Base-by-base conservation (phyloP, 2,888 invertebrate genomes). In the Melanotus villosus region DNA sequence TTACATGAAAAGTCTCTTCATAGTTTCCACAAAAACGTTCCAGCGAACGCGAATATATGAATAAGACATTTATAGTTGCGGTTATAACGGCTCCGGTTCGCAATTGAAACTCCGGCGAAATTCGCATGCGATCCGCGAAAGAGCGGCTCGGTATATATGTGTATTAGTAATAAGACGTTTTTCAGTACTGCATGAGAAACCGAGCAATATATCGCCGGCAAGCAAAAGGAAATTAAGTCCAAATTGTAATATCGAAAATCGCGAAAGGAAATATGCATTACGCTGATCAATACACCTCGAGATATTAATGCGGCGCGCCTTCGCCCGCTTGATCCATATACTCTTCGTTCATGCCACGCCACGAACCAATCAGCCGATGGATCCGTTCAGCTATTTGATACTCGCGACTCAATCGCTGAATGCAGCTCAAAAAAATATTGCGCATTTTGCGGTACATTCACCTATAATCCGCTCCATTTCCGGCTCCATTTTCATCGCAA, bases 271-370 rank as follows among this genome's bases (percentile, higher is more conserved):
- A 80, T 80, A 78, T 80, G 78, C 79, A 80, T 80, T 79, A 79
- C 77, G 74, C 76, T 80, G 80, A 81, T 80, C 80, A 78, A 79
- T 80, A 80, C 78, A 77, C 77, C 77, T 78, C 78, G 77, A 77
- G 78, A 80, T 80, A 80, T 80, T 80, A 80, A 80, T 79, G 77
- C 75, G 75, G 76, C 73, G 75, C 77, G 75, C 79, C 78, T 76
- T 77, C 72, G 67, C 66, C 14, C 68, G 74, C 72, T 69, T 74
- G 73, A 73, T 76, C 73, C 75, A 66, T 52, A 71, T 69, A 59
- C 47, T 47, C 47, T 47, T 47, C 47, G 47, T 26, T 47, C 47
- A 47, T 47, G 47, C 47, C 47, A 36, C 58, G 47, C 47, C 47
- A 36, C 58, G 72, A 77, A 77, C 75, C 78, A 79, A 80, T 78